Base-by-base conservation (phyloP, 2,888 invertebrate species). In the Erebia palarica region DNA sequence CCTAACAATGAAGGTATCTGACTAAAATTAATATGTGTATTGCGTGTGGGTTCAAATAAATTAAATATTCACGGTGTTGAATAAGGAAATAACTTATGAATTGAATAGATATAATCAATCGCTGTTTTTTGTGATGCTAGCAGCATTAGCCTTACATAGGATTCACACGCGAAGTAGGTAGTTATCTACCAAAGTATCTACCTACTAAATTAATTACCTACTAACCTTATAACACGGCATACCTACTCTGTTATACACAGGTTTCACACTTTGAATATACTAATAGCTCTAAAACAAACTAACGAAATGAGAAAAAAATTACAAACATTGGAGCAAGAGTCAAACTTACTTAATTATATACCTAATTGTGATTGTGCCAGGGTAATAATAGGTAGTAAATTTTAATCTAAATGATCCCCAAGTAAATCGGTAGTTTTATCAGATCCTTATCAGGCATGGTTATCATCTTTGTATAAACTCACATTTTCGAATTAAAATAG, bases 71-170 rank as follows among this genome's bases (percentile, higher is more conserved):
- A 66, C 55, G 18, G 18, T 57, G 66, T 14, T 47, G 55, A 57
- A 66, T 66, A 66, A 66, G 66, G 66, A 66, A 66, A 66, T 66
- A 65, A 65, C 53, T 27, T 55, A 58, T 57, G 65, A 44, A 58
- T 66, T 58, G 57, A 66, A 66, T 66, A 57, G 57, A 65, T 42
- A 65, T 53, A 51, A 42, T 27, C 18, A 55, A 44, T 57, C 27
- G 18, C n/a, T 57, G 51, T 65, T 65, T 65, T 65, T 65, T 65
- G 65, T 65, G 55, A 65, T 55, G 65, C 36, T 55, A 16, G 14
- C 42, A 49, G 42, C 53, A 36, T 36, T 36, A 36, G 36, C 36
- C 36, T 36, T 65, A 55, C 65, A 55, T 36, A 18, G n/a, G 55
- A 42, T 65, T 65, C 65, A 44, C 65, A 55, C 42, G 55, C 65